phyloP scores from a whole-genome alignment of 1,140 invertebrate species.

The Drosophila pandora region DNA sequence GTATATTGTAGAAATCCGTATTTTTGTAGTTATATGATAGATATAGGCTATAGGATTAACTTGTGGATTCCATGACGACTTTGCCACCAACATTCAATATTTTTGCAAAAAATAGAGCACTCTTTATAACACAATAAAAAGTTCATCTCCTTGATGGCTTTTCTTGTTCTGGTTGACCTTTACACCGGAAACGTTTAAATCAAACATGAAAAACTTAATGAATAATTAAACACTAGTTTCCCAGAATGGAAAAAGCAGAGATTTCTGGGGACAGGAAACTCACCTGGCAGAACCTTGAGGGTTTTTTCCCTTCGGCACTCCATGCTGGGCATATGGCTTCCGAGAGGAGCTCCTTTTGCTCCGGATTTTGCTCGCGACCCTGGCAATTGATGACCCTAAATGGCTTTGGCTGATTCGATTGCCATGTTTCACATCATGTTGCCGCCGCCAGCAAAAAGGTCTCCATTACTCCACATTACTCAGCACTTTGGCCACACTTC shows the following conservation, averaged over 20 bases:
- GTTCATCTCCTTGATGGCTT: neutral
- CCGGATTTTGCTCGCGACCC: conserved; percentile 50
- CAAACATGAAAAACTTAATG: conserved; percentile 1
- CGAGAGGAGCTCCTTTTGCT: conserved; percentile 3
- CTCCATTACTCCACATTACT: conserved; percentile 79
- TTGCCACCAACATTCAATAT: too few species aligned
- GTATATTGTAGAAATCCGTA: too few species aligned
- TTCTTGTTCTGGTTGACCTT: neutral
- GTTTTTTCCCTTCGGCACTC: conserved; percentile 32
- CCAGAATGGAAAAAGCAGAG: neutral
- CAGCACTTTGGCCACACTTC: conserved; percentile 71
- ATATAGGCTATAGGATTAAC: too few species aligned
- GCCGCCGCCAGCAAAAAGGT: conserved; percentile 73
- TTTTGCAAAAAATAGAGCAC: too few species aligned
- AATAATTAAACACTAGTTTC: conserved; percentile 1
- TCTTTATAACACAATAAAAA: too few species aligned
- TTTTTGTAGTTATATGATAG: too few species aligned
- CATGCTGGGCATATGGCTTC: conserved; percentile 65
- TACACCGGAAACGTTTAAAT: neutral
- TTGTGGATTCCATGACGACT: too few species aligned
- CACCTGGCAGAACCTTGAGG: conserved; percentile 57
- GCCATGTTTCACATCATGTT: conserved; percentile 82
- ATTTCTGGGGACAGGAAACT: conserved; percentile 32
- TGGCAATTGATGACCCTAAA: conserved; percentile 81
- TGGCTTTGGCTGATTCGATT: conserved; percentile 80